Conservation (phyloP, 1,140 invertebrate species). For the Micrasema longulum region DNA sequence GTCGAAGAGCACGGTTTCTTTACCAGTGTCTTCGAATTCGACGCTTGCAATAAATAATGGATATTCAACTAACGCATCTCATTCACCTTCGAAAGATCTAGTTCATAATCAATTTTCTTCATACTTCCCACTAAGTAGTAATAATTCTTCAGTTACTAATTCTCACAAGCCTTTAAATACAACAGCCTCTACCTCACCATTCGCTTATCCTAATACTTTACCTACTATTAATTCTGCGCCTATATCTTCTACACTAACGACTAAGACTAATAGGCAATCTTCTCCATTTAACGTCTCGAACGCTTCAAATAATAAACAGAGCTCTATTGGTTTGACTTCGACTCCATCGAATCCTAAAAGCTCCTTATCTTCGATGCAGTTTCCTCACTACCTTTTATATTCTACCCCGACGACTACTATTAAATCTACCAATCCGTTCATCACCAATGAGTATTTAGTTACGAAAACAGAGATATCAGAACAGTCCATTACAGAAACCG, state of each 20-base stretch:
- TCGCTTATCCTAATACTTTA: slow-evolving; percentile 3
- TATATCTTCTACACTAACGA: slow-evolving; percentile 7
- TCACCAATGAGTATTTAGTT: slow-evolving; percentile 50
- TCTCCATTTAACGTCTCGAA: slow-evolving; percentile 25
- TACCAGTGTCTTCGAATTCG: background rate
- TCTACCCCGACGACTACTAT: slow-evolving; percentile 31
- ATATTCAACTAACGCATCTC: slow-evolving; percentile 3
- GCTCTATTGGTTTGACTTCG: slow-evolving; percentile 6
- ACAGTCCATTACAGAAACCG: slow-evolving; percentile 62
- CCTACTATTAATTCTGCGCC: slow-evolving; percentile 16
- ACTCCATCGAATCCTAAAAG: slow-evolving; percentile 14
- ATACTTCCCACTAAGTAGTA: slow-evolving; percentile 17
- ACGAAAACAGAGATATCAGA: slow-evolving; percentile 59
- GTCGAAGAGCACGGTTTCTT: background rate
- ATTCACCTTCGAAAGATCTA: background rate
- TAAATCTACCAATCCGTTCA: slow-evolving; percentile 47
- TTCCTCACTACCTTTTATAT: slow-evolving; percentile 36
- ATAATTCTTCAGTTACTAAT: slow-evolving; percentile 18
- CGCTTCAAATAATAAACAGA: slow-evolving; percentile 10
- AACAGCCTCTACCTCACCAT: slow-evolving; percentile 21
- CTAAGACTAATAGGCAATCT: slow-evolving; percentile 15
- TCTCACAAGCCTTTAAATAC: slow-evolving; percentile 9
- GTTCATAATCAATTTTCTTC: slow-evolving; percentile 9
- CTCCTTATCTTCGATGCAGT: slow-evolving; percentile 15
- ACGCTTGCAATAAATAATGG: background rate